phyloP scores from a whole-genome alignment of 1,140 invertebrate species.

The Pseudomyrmex pallidus region DNA sequence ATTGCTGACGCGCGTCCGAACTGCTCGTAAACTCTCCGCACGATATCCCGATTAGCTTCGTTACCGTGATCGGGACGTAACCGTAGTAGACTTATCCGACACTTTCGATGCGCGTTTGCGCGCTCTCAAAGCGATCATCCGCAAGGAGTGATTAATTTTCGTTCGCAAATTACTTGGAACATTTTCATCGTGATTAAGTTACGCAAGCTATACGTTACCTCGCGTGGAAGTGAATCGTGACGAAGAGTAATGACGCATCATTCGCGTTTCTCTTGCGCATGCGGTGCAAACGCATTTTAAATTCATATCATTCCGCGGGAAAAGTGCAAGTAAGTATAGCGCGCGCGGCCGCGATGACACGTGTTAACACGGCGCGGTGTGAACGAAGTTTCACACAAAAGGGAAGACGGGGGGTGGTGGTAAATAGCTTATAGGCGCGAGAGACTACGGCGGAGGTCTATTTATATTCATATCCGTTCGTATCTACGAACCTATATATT shows the following conservation, averaged over 20 bases:
- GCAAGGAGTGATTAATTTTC: constrained; percentile 43
- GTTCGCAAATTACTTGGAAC: constrained; percentile 51
- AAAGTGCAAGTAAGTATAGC: constrained; percentile 4
- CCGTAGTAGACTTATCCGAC: constrained; percentile 28
- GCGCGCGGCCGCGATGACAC: constrained; percentile 3
- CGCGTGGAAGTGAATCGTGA: constrained; percentile 20
- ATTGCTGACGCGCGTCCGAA: not conserved
- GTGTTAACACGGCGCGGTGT: constrained; percentile 9
- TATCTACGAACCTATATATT: constrained; percentile 52
- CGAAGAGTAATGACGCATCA: constrained; percentile 54
- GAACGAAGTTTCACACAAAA: not conserved
- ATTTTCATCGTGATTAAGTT: constrained; percentile 48
- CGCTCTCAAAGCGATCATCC: constrained; percentile 14
- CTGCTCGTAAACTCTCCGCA: not conserved
- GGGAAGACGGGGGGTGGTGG: not conserved
- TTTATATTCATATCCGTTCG: constrained; percentile 64
- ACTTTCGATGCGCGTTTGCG: constrained; percentile 28
- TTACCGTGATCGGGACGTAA: not conserved
- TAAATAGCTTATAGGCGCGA: constrained; percentile 33
- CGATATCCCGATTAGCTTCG: constrained; percentile 9
- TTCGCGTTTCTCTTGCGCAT: not conserved
- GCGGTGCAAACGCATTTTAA: constrained; percentile 32
- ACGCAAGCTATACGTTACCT: constrained; percentile 23
- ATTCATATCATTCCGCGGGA: constrained; percentile 27
- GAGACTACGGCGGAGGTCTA: constrained; percentile 7